phyloP scores from a whole-genome alignment of 2,113 vertebrate species.

The Orcinus orca region DNA sequence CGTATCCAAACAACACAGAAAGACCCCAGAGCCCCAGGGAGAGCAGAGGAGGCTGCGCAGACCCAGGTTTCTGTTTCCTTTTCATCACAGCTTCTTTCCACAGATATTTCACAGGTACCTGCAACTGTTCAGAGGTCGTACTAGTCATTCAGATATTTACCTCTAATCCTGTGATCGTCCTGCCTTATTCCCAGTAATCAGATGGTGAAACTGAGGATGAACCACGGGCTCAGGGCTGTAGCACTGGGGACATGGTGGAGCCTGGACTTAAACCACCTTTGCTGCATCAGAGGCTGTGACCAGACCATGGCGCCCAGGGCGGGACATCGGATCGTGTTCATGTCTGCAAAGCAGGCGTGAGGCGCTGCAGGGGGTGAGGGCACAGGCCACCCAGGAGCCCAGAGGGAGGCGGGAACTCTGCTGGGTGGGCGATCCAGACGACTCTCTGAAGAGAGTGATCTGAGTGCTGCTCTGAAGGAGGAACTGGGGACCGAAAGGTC shows the following conservation, averaged over 20 bases:
- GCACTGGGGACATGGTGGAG: not conserved
- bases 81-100: not conserved
- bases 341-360: accelerated
- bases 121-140: accelerated
- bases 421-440: no score
- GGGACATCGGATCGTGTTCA: not conserved
- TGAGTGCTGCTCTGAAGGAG: not conserved
- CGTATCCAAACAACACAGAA: accelerated
- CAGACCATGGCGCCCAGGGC: not conserved
- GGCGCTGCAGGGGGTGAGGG: not conserved
- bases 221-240: accelerated
- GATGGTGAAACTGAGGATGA: no score
- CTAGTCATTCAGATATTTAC: accelerated
- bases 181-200: accelerated
- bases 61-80: no score
- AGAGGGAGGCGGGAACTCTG: not conserved
- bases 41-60: accelerated
- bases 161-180: no score
- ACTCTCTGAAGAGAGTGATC: not conserved
- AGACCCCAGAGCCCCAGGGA: accelerated
- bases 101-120: not conserved
- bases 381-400: not conserved
- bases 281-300: not conserved
- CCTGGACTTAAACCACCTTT: not conserved
- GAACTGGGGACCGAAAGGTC: not conserved